Percentiles rank a stretch among this genome's conserved stretches.
phyloP scores from a whole-genome alignment of 2,113 vertebrate species.

The Xyliphius kryptos region DNA sequence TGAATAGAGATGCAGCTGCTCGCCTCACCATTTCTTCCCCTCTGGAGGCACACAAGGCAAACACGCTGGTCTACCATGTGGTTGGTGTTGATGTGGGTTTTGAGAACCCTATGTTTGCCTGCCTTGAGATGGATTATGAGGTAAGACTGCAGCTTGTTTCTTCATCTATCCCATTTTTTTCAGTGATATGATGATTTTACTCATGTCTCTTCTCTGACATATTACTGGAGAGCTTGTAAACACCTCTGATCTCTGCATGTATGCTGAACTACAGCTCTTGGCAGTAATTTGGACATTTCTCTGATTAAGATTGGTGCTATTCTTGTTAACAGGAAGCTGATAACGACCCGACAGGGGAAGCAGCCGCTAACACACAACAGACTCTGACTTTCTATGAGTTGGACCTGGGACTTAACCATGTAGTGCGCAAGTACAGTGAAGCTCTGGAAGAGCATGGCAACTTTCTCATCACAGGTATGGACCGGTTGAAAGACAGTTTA shows the following conservation, averaged over 20 bases:
- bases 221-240: constrained; percentile 44
- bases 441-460: constrained; percentile 97
- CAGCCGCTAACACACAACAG: constrained; percentile 95
- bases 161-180: background rate
- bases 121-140: constrained; percentile 94
- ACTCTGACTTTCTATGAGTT: constrained; percentile 94
- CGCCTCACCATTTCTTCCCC: constrained; percentile 96
- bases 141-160: background rate
- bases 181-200: constrained; percentile 50
- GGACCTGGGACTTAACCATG: constrained; percentile 93
- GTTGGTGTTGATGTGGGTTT: constrained; percentile 97
- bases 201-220: constrained; percentile 62
- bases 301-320: background rate
- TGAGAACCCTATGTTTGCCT: constrained; percentile 99
- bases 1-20: constrained; percentile 95
- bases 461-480: constrained; percentile 97
- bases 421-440: constrained; percentile 97
- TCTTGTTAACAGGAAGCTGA: constrained; percentile 79
- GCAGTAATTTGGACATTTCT: background rate
- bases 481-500: too few relatives aligned
- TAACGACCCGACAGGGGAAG: constrained; percentile 95
- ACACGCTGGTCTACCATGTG: constrained; percentile 96
- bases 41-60: constrained; percentile 94
- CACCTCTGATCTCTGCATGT: constrained; percentile 46
- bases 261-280: background rate